Percentiles rank a stretch among this genome's conserved stretches.
These are phyloP conservation scores for Eptatretus atami DNA, from an alignment of 2,797 vertebrate species.

Conservation along the genomic window DNA sequence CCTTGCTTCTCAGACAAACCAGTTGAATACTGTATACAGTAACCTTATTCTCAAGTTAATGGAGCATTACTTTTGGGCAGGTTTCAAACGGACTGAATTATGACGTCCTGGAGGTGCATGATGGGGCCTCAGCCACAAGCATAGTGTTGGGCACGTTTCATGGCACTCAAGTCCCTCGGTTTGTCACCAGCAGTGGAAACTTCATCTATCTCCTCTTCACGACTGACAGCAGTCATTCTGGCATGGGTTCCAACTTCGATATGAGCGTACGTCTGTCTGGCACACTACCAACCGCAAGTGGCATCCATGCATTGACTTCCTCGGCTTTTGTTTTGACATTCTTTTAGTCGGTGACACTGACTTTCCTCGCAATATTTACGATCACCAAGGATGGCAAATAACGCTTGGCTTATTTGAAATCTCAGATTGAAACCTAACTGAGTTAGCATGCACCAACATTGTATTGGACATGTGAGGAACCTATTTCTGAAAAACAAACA, in stretches of 20 bases:
- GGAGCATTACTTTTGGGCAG: conserved; percentile 14
- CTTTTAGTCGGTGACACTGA: no score
- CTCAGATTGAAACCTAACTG: no score
- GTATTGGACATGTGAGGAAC: no score
- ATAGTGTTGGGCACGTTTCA: conserved; percentile 74
- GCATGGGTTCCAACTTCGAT: conserved; percentile 76
- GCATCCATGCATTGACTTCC: no score
- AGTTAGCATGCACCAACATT: no score
- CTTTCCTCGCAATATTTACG: no score
- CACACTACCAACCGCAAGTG: no score
- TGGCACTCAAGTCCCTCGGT: conserved; percentile 91
- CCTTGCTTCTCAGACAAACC: no score
- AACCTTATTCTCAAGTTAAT: background rate
- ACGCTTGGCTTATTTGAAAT: no score
- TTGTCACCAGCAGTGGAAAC: conserved; percentile 94
- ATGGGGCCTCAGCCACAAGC: conserved; percentile 60
- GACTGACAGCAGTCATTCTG: conserved; percentile 90
- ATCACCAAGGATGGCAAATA: no score
- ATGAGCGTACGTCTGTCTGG: conserved; percentile 42
- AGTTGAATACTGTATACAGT: background rate
- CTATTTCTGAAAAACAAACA: no score
- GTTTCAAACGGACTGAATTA: conserved; percentile 91
- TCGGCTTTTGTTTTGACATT: no score
- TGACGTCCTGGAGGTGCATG: conserved; percentile 62
- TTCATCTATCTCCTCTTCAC: conserved; percentile 74